Base-by-base conservation (phyloP, 2,113 vertebrate genomes). In the Melanocharis versteri region DNA sequence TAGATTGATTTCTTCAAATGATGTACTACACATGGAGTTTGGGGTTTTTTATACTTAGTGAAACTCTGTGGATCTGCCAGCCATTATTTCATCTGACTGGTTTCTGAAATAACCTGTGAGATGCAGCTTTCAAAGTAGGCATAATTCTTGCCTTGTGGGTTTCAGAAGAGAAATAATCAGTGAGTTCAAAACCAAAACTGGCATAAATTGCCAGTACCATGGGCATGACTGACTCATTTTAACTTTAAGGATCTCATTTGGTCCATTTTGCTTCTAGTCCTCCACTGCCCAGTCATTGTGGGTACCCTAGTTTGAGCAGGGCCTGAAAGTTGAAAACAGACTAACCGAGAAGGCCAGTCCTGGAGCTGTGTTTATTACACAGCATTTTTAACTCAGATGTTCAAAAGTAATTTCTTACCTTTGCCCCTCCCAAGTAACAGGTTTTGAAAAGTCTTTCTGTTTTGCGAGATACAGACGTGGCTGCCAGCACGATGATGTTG, bases 301-400 rank as follows among this genome's bases (percentile, higher is more conserved):
- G 2, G 7, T 39, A 37, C 13, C 7, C 18, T 1, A 8, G 9
- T 44, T 16, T 33, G 19, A 8, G 7, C 3, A 42, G 7, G 4
- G 6, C 27, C 24, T 83, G 18, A 39, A 76, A 39, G 9, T 13
- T 31, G 15, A 70, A 51, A 78, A 40, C 6, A 44, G 11, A 47
- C 7, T 33, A 57, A 51, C 2, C 12, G 39, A 48, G 35, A 75
- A 7, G 24, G 12, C 2, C 13, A 83, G 18, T 8, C 51, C 16
- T 47, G 17, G 4, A 58, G 37, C 9, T 40, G 1, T 31, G 3
- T 26, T 90, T 33, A 20, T 78, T 50, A 42, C 22, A 65, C 2
- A n/a, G 7, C 4, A 56, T 24, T 86, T 30, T 33, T 42, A 66
- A 65, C 2, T 27, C 6, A 30, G 19, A 33, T 57, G 28, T 20